These are phyloP conservation scores for Melanchra persicariae DNA, from an alignment of 2,888 invertebrate species.

Conservation along the genomic window DNA sequence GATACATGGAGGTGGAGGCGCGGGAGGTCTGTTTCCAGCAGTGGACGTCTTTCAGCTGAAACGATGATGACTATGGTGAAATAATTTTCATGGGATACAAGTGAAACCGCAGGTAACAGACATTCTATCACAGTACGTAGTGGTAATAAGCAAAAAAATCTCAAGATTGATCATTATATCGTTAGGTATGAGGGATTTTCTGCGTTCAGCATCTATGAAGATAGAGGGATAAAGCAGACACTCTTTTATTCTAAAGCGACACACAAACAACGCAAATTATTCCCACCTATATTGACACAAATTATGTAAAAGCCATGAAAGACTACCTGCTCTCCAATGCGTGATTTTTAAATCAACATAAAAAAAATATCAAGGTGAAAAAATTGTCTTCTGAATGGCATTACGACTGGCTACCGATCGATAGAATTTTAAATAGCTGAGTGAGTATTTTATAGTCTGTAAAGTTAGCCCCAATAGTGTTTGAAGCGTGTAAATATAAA, in stretches of 20 bases:
- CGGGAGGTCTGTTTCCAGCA: neutral
- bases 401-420: slow-evolving; percentile 79
- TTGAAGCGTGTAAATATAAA: slow-evolving; percentile 61
- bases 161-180: neutral
- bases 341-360: slow-evolving; percentile 75
- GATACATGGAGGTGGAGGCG: too few species aligned
- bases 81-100: neutral
- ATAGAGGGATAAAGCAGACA: neutral
- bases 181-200: neutral
- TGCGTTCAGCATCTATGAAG: neutral
- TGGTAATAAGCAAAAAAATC: too few species aligned
- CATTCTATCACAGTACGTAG: too few species aligned
- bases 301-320: slow-evolving; percentile 67
- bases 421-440: slow-evolving; percentile 85
- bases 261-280: slow-evolving; percentile 21
- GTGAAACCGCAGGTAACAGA: neutral
- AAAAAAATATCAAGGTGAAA: slow-evolving; percentile 84
- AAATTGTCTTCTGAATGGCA: slow-evolving; percentile 82
- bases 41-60: neutral
- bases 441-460: slow-evolving; percentile 59
- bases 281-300: slow-evolving; percentile 52
- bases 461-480: slow-evolving; percentile 49
- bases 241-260: neutral
- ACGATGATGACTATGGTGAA: neutral
- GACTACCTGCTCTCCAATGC: slow-evolving; percentile 73